Evolutionary conservation across 92 coral and sea anemone genomes (phyloP).

Genomic region (Meandrina meandrites): DNA sequence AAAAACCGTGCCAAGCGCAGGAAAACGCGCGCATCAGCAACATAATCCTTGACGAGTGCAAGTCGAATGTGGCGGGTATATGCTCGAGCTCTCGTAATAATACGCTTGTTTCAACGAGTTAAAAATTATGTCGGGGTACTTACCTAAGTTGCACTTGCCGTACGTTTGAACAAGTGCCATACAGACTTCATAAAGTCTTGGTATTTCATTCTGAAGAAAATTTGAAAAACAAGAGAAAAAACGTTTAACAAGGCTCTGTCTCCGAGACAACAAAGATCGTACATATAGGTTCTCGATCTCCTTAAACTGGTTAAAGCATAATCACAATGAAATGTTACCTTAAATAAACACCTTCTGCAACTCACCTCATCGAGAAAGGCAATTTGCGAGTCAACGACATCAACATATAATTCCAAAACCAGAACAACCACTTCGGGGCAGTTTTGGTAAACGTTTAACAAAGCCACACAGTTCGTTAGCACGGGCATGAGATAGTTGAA

Average conservation of each 20-base stretch:
- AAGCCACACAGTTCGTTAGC: conserved; percentile 74
- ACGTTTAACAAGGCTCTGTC: neutral
- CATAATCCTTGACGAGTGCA: neutral
- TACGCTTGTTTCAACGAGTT: neutral
- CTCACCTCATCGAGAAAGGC: conserved; percentile 67
- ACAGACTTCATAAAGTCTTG: conserved; percentile 77
- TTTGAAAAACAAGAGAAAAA: neutral
- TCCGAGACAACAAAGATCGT: too few relatives aligned
- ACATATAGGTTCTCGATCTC: too few relatives aligned
- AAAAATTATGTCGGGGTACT: neutral
- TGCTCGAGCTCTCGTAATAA: too few relatives aligned
- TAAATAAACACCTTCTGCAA: neutral
- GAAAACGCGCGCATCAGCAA: too few relatives aligned
- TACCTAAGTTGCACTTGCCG: conserved; percentile 86
- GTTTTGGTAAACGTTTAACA: conserved; percentile 81
- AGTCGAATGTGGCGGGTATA: too few relatives aligned
- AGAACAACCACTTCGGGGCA: conserved; percentile 86
- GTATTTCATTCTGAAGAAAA: conserved; percentile 62
- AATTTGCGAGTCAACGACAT: conserved; percentile 78
- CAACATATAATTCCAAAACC: conserved; percentile 88
- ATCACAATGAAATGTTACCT: too few relatives aligned
- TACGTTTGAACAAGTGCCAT: conserved; percentile 84
- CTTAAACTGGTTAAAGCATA: too few relatives aligned
- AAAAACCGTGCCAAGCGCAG: neutral
- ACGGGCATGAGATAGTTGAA: conserved; percentile 77